Base-by-base conservation (phyloP, 92 coral and sea anemone genomes). In the Zoanthus sansibaricus region DNA sequence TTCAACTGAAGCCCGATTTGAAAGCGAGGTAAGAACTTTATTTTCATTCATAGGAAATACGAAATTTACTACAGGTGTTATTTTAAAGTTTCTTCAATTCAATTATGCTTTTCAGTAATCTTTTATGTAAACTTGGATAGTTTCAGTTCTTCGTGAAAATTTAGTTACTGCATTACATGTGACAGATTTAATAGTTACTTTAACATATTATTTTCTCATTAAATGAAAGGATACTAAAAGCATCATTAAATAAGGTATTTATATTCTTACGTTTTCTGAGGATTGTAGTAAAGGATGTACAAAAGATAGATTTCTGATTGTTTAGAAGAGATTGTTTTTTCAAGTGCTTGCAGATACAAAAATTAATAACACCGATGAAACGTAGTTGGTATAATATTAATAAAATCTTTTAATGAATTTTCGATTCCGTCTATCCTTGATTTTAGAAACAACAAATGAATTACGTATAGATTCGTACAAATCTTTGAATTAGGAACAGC, bases 21-120 rank as follows among this genome's bases (percentile, higher is more conserved):
- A 49, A 49, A 80, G 17, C 72, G 21, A 66, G 85, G 74, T 64
- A 67, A 30, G 32, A 46, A 18, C 66, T 64, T 70, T 37, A 15
- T 25, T 80, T 66, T 66, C 31, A 16, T 64, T 46, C 61, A 11
- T 31, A 47, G 72, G 56, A 61, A 30, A 16, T 42, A 37, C 70
- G 32, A 7, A 13, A n/a, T 12, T 3, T 32, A 3, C 11, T 1
- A 18, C 75, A 66, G 85, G 75, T 80, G 75, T 66, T 31, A 67
- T 18, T 31, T 20, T n/a, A 31, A 9, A 10, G 2, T 31, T 33
- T 17, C 4, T 13, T 12, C 17, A 9, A 30, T 44, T 31, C 45
- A 12, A 5, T 69, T 69, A 25, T 30, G 15, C 74, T 30, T 31
- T 69, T 69, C 74, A 69, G 42, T 37, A 37, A 37, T 21, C 74